These are phyloP conservation scores for Epinotia nisella DNA, from an alignment of 2,888 invertebrate species.

Conservation along the genomic window DNA sequence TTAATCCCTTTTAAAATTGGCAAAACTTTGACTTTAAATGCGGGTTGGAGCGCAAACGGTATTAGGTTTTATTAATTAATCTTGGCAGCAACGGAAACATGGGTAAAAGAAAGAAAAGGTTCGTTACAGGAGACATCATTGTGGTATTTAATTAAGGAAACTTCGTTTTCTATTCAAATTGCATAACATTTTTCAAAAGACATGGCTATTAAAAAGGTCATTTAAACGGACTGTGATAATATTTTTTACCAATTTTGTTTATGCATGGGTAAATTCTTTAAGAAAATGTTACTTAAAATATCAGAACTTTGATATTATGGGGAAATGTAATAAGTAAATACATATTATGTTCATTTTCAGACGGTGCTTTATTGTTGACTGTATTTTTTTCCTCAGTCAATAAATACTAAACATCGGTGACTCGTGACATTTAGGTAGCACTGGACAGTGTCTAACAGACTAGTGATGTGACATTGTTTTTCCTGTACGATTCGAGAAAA, in stretches of 20 bases:
- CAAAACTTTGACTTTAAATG: slow-evolving; percentile 32
- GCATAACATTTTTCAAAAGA: slow-evolving; percentile 6
- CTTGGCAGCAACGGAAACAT: slow-evolving; percentile 8
- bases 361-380: too few species aligned
- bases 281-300: not conserved
- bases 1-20: slow-evolving; percentile 37
- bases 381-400: too few species aligned
- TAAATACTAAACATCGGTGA: too few species aligned
- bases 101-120: slow-evolving; percentile 21
- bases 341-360: too few species aligned
- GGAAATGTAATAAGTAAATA: too few species aligned
- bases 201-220: not conserved
- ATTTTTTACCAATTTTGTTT: not conserved
- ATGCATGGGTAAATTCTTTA: too few species aligned
- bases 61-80: slow-evolving; percentile 29
- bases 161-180: slow-evolving; percentile 21
- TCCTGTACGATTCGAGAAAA: too few species aligned
- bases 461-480: too few species aligned
- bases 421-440: too few species aligned
- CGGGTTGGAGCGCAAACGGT: slow-evolving; percentile 19
- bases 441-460: too few species aligned
- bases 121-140: slow-evolving; percentile 14
- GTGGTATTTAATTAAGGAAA: slow-evolving; percentile 33
- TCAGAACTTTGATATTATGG: not conserved
- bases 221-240: not conserved